These are phyloP conservation scores for Galaxias olidus DNA, from an alignment of 2,797 vertebrate genomes.

Conservation along the genomic window DNA sequence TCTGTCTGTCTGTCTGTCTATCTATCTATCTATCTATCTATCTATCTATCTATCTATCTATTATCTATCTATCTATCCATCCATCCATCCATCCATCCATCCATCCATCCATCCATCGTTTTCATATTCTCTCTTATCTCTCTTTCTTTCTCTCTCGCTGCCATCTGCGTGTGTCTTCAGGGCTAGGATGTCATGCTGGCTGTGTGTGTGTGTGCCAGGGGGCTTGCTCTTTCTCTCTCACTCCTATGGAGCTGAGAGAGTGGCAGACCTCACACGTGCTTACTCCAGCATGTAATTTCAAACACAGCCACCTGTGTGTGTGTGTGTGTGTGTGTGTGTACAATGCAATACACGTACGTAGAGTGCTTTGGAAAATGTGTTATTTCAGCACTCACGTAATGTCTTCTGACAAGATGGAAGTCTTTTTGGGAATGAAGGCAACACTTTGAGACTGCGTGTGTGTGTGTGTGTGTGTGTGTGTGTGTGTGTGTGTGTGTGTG, in stretches of 20 bases:
- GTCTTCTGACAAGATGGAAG: no score
- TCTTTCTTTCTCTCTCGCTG: conserved; percentile 15
- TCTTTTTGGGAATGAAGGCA: no score
- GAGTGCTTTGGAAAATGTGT: no score
- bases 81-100: conserved; percentile 32
- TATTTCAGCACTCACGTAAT: no score
- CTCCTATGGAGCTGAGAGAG: conserved; percentile 2
- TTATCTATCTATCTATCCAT: conserved; percentile 16
- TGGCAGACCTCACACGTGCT: conserved; percentile 14
- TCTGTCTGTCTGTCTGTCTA: no score
- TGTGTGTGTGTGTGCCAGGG: no score
- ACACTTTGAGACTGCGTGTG: not conserved
- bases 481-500: not conserved
- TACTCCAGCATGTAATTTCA: conserved; percentile 32
- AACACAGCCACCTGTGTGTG: conserved; percentile 2
- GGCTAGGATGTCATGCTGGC: no score
- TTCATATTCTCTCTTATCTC: conserved; percentile 9
- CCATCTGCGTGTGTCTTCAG: conserved; percentile 42
- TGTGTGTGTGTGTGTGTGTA: not conserved
- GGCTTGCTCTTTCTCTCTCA: not conserved
- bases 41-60: not conserved
- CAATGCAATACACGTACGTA: not conserved
- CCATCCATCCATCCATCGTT: conserved; percentile 31
- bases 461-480: no score
- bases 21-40: not conserved